A percentile compares a stretch with the other conserved stretches of the same genome.
phyloP scores from a whole-genome alignment of 2,113 vertebrate genomes.

The Condylura cristata region DNA sequence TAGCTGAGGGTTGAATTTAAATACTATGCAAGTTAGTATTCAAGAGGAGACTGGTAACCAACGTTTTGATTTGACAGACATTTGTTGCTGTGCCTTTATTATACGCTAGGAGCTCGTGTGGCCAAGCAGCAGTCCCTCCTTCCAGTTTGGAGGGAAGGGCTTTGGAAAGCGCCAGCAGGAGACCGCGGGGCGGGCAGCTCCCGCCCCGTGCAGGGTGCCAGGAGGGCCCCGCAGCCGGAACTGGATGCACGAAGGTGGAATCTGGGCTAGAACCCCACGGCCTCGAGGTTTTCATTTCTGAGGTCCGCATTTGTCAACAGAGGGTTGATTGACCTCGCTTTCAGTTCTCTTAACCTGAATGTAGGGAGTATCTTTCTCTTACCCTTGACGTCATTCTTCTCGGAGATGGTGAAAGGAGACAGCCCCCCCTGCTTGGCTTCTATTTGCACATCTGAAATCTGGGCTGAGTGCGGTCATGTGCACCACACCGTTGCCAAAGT shows the following conservation, averaged over 20 bases:
- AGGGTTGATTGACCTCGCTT: neutral
- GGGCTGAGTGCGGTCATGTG: neutral
- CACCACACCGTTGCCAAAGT: neutral
- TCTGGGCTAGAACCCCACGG: rapidly evolving
- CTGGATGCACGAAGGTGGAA: neutral
- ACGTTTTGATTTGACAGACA: neutral
- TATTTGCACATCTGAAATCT: neutral
- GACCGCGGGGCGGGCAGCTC: neutral
- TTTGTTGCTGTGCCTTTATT: neutral
- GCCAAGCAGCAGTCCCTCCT: neutral
- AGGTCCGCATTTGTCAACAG: neutral
- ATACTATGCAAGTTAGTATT: neutral
- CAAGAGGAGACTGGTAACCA: neutral
- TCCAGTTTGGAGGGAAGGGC: neutral
- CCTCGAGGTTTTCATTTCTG: neutral
- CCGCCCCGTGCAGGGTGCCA: neutral
- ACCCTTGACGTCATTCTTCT: neutral
- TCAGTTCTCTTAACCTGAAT: neutral
- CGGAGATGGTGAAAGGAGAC: neutral
- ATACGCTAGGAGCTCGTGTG: neutral
- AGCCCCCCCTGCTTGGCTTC: neutral
- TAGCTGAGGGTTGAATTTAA: conserved; percentile 10
- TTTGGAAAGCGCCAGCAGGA: neutral
- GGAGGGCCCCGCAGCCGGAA: rapidly evolving
- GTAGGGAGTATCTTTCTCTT: neutral